A percentile compares a stretch with the other conserved stretches of the same genome.
Evolutionary conservation across 2,113 vertebrate genomes (phyloP).

Genomic region (Lasiurus cinereus): DNA sequence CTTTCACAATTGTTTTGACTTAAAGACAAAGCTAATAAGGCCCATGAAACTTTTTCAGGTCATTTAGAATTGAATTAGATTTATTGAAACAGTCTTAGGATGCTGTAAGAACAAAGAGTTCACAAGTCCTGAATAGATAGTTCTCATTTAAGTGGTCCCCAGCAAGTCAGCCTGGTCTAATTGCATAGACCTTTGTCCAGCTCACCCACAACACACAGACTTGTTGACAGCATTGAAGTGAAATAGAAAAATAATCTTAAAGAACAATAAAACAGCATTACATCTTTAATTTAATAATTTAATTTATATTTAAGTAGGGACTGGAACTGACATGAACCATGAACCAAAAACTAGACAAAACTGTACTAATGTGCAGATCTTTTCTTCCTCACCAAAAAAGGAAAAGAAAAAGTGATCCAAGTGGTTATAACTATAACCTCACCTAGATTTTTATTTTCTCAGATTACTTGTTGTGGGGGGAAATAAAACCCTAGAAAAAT

Average conservation of each 20-base stretch:
- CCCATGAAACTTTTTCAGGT: not conserved
- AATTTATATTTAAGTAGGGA: constrained; percentile 62
- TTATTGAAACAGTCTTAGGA: constrained; percentile 1
- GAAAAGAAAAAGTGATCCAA: not conserved
- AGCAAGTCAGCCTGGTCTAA: not conserved
- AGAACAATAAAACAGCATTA: constrained; percentile 42
- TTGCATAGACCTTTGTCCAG: not conserved
- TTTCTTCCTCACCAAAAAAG: constrained; percentile 42
- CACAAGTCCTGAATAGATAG: constrained; percentile 18
- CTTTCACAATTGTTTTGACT: constrained; percentile 48
- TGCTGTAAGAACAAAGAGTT: not conserved
- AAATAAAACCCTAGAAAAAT: constrained; percentile 8
- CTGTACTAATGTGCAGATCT: not conserved
- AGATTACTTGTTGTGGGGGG: not conserved
- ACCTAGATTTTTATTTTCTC: constrained; percentile 59
- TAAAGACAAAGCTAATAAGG: constrained; percentile 39
- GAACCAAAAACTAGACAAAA: constrained; percentile 53
- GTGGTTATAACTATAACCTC: constrained; percentile 16
- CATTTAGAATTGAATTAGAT: constrained; percentile 12
- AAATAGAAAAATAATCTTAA: constrained; percentile 56
- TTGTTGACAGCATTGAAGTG: constrained; percentile 59
- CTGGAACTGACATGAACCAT: constrained; percentile 40
- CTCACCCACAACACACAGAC: not conserved
- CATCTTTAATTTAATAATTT: constrained; percentile 59
- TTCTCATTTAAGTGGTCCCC: not conserved